Conservation (phyloP, 2,888 invertebrate genomes). For the Drosophila acutilabella region DNA sequence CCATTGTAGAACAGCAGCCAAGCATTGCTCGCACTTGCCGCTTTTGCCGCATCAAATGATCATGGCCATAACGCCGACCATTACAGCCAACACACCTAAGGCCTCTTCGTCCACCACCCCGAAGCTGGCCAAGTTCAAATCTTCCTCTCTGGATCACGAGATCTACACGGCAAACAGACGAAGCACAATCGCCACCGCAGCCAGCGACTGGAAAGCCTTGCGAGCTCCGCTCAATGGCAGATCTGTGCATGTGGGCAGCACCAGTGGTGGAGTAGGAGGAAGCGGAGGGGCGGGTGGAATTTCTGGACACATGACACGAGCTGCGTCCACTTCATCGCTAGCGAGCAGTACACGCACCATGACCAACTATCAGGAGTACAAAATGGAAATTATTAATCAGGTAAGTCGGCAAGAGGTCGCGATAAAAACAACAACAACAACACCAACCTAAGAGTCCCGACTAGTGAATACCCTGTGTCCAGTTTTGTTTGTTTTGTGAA, state of each 20-base stretch:
- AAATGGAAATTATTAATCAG: slow-evolving; percentile 84
- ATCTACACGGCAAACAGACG: slow-evolving; percentile 76
- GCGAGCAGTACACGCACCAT: slow-evolving; percentile 79
- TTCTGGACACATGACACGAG: slow-evolving; percentile 70
- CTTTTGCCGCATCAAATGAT: slow-evolving; percentile 40
- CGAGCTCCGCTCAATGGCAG: slow-evolving; percentile 64
- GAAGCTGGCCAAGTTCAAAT: slow-evolving; percentile 72
- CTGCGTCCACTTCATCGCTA: slow-evolving; percentile 81
- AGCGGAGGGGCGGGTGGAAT: slow-evolving; percentile 40
- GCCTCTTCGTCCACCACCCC: slow-evolving; percentile 42
- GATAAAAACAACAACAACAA: slow-evolving; percentile 12
- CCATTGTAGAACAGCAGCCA: slow-evolving; percentile 46
- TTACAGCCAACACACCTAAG: slow-evolving; percentile 20
- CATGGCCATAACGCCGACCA: slow-evolving; percentile 63
- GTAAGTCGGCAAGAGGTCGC: slow-evolving; percentile 59
- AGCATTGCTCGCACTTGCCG: slow-evolving; percentile 38
- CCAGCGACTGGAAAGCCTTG: slow-evolving; percentile 71
- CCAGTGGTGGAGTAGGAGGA: slow-evolving; percentile 11
- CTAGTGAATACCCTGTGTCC: slow-evolving; percentile 22
- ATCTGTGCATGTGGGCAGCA: slow-evolving; percentile 44
- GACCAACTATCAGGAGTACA: slow-evolving; percentile 83
- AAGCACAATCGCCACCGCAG: slow-evolving; percentile 69
- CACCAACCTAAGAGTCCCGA: neutral
- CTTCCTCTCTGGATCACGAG: slow-evolving; percentile 81
- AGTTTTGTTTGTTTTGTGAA: no score